Conservation (phyloP, 2,113 vertebrate species). For the Phalacrocorax pelagicus region DNA sequence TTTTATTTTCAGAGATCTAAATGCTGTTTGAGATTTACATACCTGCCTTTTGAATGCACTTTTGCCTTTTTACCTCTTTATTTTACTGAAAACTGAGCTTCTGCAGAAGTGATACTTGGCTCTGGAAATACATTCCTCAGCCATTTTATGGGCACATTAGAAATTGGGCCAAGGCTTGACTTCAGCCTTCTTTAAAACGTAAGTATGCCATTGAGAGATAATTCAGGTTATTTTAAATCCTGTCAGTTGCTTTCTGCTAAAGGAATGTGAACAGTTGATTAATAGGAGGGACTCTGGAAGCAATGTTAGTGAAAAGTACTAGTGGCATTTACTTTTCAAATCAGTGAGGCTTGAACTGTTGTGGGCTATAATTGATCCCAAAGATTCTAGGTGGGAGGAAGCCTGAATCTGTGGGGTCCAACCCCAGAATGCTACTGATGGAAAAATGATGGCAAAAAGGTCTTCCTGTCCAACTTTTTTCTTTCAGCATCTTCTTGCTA, state of each 20-base stretch:
- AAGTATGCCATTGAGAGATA: not conserved
- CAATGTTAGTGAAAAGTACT: not conserved
- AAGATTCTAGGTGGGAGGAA: not conserved
- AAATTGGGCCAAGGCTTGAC: not conserved
- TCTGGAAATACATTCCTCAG: not conserved
- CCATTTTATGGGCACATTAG: not conserved
- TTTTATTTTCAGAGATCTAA: not conserved
- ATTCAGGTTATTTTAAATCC: not conserved
- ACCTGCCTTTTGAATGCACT: not conserved
- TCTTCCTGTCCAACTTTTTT: not conserved
- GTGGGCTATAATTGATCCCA: not conserved
- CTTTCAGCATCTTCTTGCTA: not conserved
- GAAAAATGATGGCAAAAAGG: not conserved
- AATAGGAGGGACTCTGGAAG: not conserved
- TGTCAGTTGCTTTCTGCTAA: not conserved
- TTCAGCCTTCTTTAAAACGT: not conserved
- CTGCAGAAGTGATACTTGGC: not conserved
- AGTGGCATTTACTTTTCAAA: not conserved
- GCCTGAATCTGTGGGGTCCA: not conserved
- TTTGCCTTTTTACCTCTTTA: not conserved
- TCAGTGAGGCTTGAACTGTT: not conserved
- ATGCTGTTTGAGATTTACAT: not conserved
- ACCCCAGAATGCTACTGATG: accelerated
- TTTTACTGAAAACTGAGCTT: not conserved
- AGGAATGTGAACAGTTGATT: not conserved